Percentiles rank a stretch among this genome's conserved stretches.
These are phyloP conservation scores for Calypte anna DNA, from an alignment of 2,113 vertebrate genomes.

Conservation along the genomic window DNA sequence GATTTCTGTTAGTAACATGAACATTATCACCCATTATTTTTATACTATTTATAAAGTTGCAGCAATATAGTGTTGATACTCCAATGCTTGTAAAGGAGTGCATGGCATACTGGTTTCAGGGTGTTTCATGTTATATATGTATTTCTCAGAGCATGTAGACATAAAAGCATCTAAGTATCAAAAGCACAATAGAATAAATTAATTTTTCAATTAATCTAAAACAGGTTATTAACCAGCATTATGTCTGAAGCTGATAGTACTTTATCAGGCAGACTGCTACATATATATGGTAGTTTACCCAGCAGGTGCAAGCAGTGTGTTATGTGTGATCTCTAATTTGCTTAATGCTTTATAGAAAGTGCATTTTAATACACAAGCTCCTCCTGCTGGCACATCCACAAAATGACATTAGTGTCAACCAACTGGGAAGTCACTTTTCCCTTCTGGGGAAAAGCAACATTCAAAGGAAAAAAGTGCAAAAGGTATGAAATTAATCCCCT, in stretches of 20 bases:
- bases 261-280: background rate
- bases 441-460: background rate
- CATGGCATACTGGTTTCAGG: background rate
- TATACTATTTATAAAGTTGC: constrained; percentile 28
- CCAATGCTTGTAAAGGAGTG: background rate
- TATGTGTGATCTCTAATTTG: background rate
- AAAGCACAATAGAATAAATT: background rate
- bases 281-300: background rate
- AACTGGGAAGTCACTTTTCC: background rate
- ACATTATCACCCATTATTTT: constrained; percentile 43
- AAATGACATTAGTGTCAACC: background rate
- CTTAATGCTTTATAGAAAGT: background rate
- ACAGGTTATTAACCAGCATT: background rate
- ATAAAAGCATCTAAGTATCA: background rate
- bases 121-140: background rate
- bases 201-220: background rate
- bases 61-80: background rate
- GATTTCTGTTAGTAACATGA: constrained; percentile 40
- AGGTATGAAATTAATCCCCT: background rate
- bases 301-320: background rate
- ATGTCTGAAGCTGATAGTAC: background rate
- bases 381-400: constrained; percentile 59
- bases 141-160: background rate
- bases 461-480: background rate
- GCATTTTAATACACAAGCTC: constrained; percentile 60